These are phyloP conservation scores for Cosmia trapezina DNA, from an alignment of 2,888 invertebrate genomes.

Conservation along the genomic window DNA sequence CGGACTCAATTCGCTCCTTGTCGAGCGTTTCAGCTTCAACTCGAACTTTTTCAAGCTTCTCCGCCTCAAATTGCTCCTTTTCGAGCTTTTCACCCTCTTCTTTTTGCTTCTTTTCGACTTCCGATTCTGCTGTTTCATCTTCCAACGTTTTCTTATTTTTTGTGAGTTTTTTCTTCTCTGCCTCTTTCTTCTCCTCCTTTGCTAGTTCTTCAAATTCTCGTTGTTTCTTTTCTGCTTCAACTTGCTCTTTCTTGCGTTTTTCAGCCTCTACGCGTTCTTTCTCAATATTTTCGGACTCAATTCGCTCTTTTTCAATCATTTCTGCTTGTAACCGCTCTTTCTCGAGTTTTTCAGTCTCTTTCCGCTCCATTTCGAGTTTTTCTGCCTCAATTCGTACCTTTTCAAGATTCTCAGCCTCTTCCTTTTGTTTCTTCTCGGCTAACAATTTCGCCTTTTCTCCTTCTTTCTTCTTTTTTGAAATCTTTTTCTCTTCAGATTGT, in stretches of 20 bases:
- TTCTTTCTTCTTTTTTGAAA: not conserved
- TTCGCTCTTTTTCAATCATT: conserved; percentile 15
- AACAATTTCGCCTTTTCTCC: conserved; percentile 37
- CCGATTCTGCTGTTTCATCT: not conserved
- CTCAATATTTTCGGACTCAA: conserved; percentile 6
- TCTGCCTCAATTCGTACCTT: conserved; percentile 34
- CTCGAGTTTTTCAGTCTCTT: conserved; percentile 43
- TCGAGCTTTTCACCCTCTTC: not conserved
- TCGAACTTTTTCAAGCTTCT: not conserved
- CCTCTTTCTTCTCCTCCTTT: conserved; percentile 18
- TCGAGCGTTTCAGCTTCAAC: not conserved
- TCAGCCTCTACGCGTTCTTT: conserved; percentile 1
- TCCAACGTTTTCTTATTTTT: conserved; percentile 13
- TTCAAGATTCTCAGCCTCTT: conserved; percentile 45
- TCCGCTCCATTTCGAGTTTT: conserved; percentile 25
- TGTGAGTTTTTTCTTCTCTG: conserved; percentile 5
- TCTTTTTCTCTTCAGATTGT: not conserved
- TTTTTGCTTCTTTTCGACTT: not conserved
- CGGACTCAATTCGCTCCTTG: not conserved
- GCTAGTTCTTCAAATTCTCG: conserved; percentile 12
- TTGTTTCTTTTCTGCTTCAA: conserved; percentile 23
- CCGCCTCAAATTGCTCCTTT: not conserved
- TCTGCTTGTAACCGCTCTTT: not conserved
- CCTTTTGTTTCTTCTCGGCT: conserved; percentile 44
- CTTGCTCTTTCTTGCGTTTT: conserved; percentile 29